A percentile compares a stretch with the other conserved stretches of the same genome.
Conservation (phyloP, 1,140 invertebrate species). For the Tetragnatha versicolor region DNA sequence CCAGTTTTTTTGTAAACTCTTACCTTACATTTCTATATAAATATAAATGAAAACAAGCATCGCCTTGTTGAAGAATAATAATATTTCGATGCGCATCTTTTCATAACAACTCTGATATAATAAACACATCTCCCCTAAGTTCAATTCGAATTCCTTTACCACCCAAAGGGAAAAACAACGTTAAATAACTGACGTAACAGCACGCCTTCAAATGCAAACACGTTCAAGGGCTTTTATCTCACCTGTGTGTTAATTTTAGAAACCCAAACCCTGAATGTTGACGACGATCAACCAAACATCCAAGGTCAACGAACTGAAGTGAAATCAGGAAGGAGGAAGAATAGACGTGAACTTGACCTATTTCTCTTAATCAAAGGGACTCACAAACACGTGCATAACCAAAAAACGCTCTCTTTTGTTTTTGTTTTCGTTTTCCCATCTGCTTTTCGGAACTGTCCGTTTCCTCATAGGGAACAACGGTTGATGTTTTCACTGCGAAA, state of each 20-base stretch:
- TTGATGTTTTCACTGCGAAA: conserved; percentile 14
- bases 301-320: conserved; percentile 47
- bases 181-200: neutral
- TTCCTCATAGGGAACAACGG: conserved; percentile 19
- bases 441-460: conserved; percentile 11
- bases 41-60: neutral
- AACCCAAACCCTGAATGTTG: neutral
- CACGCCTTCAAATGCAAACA: too few relatives aligned
- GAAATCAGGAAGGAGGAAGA: conserved; percentile 46
- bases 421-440: neutral
- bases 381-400: conserved; percentile 43
- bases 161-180: neutral
- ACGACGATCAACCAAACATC: neutral
- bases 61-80: neutral
- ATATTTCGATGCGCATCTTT: neutral
- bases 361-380: conserved; percentile 32
- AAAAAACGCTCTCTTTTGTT: conserved; percentile 15
- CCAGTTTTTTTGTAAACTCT: too few relatives aligned
- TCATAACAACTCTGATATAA: neutral
- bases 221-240: too few relatives aligned
- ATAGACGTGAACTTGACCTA: conserved; percentile 42
- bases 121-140: neutral
- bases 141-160: too few relatives aligned
- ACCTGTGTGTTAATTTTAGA: too few relatives aligned
- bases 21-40: neutral